Evolutionary conservation across 2,797 vertebrate species (phyloP).

Genomic region (Phataginus tricuspis): DNA sequence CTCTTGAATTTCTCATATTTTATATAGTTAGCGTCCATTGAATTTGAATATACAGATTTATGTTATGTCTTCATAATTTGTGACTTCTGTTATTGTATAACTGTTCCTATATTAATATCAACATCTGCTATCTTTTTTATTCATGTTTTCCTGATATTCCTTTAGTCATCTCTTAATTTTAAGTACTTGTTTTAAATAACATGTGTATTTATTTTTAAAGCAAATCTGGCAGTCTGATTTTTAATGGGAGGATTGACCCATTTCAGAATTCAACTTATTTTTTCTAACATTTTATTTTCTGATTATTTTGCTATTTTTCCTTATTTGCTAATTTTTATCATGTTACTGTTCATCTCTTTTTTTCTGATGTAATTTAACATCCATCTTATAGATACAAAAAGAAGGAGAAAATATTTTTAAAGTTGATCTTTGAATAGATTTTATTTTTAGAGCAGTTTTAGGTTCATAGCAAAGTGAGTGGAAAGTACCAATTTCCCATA

Average conservation of each 20-base stretch:
- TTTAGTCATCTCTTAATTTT: not conserved
- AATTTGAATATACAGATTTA: not conserved
- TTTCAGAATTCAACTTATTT: not conserved
- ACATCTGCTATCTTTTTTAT: not conserved
- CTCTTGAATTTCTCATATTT: not conserved
- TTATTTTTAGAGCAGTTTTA: not conserved
- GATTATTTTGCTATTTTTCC: not conserved
- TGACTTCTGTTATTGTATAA: not conserved
- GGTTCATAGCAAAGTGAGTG: not conserved
- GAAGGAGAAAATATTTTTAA: not conserved
- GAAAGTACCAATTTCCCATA: not conserved
- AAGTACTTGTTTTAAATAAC: not conserved
- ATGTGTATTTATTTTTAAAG: not conserved
- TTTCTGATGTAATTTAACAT: not conserved
- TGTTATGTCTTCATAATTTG: not conserved
- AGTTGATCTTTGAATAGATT: not conserved
- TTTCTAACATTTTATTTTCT: not conserved
- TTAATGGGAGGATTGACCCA: not conserved
- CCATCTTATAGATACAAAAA: not conserved
- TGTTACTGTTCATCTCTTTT: not conserved
- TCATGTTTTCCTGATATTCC: not conserved
- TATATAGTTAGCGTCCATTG: not conserved
- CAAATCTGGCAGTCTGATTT: not conserved
- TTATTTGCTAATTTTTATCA: not conserved
- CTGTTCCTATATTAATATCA: not conserved